Base-by-base conservation (phyloP, 2,113 vertebrate genomes). In the Crotalus viridis region DNA sequence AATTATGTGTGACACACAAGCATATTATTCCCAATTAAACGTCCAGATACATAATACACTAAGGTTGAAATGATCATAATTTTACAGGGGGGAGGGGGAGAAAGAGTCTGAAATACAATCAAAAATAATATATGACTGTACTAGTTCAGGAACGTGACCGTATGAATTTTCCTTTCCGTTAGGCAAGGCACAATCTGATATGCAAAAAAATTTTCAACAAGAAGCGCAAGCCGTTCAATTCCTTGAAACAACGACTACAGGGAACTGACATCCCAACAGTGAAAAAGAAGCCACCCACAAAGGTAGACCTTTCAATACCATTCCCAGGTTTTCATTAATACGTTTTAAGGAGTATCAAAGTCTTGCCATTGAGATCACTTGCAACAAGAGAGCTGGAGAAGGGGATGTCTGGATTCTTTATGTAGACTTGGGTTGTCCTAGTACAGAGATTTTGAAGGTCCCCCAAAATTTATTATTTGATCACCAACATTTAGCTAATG, bases 151-250 rank as follows among this genome's bases (percentile, higher is more conserved):
- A 91, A 24, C 10, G 87, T 88, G 19, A 55, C 7, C 4, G 3
- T 10, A 1, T 39, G 26, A 17, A 7, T 51, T 56, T 93, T 64
- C 26, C 81, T 93, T 61, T 91, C 33, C 94, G 92, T 69, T 91
- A 97, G 97, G 86, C 95, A 92, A 97, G 97, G 64, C 97, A 97
- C 3, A 90, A 92, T 88, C 96, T 96, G 6, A 96, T 97, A 93
- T 97, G 96, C 94, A 96, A 57, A 91, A 96, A 97, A 93, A 7
- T 96, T 91, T 96, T 97, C 93, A 94, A 94, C 52, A 96, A 96
- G 95, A 98, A 97, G 56, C 88, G 87, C 85, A 96, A 96, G 69
- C 92, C 96, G 69, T 97, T 98, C 95, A 96, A 55, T 95, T 97
- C 97, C 90, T 92, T 96, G 93, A 97, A 97, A 92, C 96, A 97